Evolutionary conservation across 2,797 vertebrate species (phyloP).

Genomic region (Sebastes cheni): DNA sequence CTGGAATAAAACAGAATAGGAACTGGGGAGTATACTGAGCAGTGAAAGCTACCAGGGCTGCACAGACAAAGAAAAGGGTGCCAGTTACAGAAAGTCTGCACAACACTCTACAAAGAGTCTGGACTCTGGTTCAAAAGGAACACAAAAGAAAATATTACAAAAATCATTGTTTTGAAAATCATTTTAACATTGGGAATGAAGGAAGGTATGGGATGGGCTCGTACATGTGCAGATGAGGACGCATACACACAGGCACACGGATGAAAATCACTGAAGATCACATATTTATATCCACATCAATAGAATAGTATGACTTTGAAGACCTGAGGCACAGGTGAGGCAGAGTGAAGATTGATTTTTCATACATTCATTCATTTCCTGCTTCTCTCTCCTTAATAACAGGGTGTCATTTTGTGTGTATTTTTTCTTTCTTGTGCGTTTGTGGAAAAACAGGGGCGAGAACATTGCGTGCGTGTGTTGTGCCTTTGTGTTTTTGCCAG

Average conservation of each 20-base stretch:
- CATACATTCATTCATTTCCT: not conserved
- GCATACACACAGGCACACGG: not conserved
- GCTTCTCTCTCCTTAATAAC: not conserved
- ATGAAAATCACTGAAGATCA: not conserved
- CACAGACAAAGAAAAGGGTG: not conserved
- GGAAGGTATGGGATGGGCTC: not conserved
- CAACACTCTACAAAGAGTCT: not conserved
- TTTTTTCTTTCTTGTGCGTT: not conserved
- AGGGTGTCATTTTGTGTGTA: not conserved
- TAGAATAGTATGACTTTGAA: conserved; percentile 25
- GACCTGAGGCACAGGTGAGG: conserved; percentile 12
- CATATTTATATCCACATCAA: conserved; percentile 42
- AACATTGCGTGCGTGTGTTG: not conserved
- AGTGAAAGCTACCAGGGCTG: not conserved
- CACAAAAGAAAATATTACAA: not conserved
- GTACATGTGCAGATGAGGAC: not conserved
- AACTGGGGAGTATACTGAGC: not conserved
- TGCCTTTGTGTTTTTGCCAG: conserved; percentile 13
- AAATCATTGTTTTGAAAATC: not conserved
- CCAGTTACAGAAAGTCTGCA: not conserved
- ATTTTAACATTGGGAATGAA: not conserved
- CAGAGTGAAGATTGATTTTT: conserved; percentile 17
- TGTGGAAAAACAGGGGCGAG: not conserved
- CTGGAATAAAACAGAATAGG: not conserved
- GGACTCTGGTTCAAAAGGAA: not conserved